A percentile compares a stretch with the other conserved stretches of the same genome.
Evolutionary conservation across 2,797 vertebrate genomes (phyloP).

Genomic region (Parauchenoglanis punctatus): DNA sequence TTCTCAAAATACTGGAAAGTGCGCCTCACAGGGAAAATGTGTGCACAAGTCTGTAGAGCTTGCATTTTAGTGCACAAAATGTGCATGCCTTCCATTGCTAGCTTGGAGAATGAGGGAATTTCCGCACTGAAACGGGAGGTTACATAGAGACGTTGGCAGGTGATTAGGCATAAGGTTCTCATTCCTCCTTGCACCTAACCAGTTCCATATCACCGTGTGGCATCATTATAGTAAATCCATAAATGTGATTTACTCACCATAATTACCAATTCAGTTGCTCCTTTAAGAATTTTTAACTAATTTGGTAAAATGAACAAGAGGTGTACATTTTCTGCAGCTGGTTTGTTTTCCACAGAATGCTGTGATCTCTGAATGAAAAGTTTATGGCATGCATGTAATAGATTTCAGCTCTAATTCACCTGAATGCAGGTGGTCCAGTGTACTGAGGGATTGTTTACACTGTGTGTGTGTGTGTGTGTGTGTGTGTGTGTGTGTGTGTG

Average conservation of each 20-base stretch:
- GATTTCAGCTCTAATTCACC: conserved; percentile 34
- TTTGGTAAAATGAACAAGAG: not conserved
- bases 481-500: not conserved
- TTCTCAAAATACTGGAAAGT: not conserved
- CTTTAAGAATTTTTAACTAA: not conserved
- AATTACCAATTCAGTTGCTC: no score
- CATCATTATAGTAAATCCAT: not conserved
- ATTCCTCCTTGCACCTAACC: not conserved
- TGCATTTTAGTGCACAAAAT: not conserved
- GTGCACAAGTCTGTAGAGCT: not conserved
- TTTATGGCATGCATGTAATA: not conserved
- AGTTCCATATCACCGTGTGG: not conserved
- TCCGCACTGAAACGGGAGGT: not conserved
- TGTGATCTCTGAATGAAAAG: not conserved
- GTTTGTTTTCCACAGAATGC: not conserved
- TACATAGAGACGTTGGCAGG: not conserved
- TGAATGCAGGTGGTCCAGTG: conserved; percentile 37
- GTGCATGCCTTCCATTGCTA: not conserved
- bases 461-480: not conserved
- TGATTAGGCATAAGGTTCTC: not conserved
- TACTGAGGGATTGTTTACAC: conserved; percentile 28
- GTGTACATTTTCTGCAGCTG: not conserved
- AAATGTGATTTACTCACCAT: not conserved
- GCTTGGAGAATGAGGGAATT: not conserved
- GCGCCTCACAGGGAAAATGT: no score